These are phyloP conservation scores for Hyposoter dolosus DNA, from an alignment of 2,888 invertebrate species.

Conservation along the genomic window DNA sequence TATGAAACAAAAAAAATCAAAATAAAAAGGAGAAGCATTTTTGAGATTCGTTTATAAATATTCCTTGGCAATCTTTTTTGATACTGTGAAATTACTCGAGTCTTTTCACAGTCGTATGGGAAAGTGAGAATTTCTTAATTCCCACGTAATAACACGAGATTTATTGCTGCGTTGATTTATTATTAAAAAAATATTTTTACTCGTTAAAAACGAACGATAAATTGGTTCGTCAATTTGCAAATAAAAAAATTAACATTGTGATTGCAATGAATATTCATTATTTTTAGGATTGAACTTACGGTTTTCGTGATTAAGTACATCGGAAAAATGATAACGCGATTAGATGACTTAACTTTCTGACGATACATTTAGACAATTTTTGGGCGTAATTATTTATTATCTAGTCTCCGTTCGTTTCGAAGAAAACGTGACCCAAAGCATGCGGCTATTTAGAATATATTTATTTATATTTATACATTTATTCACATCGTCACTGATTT, in stretches of 20 bases:
- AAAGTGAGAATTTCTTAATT: constrained; percentile 3
- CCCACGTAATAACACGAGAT: neutral
- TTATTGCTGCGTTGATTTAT: neutral
- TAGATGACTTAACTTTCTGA: constrained; percentile 40
- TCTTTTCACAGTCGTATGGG: neutral
- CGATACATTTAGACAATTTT: constrained; percentile 68
- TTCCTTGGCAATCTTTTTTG: neutral
- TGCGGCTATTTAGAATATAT: constrained; percentile 77
- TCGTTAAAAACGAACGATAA: neutral
- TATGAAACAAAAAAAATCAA: neutral
- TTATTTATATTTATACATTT: constrained; percentile 51
- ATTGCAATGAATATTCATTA: constrained; percentile 4
- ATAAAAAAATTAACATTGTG: neutral
- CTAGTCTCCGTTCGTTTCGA: constrained; percentile 76
- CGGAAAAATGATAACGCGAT: constrained; percentile 17
- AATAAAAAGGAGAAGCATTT: neutral
- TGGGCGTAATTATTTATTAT: constrained; percentile 76
- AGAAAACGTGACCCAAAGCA: constrained; percentile 75
- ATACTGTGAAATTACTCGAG: neutral
- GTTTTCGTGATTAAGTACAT: constrained; percentile 19
- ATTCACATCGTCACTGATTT: constrained; percentile 12
- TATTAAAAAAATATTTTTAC: neutral
- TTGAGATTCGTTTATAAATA: neutral
- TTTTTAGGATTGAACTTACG: constrained; percentile 2
- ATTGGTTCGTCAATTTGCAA: neutral